phyloP scores from a whole-genome alignment of 2,113 vertebrate genomes.

The Cyanoliseus patagonus region DNA sequence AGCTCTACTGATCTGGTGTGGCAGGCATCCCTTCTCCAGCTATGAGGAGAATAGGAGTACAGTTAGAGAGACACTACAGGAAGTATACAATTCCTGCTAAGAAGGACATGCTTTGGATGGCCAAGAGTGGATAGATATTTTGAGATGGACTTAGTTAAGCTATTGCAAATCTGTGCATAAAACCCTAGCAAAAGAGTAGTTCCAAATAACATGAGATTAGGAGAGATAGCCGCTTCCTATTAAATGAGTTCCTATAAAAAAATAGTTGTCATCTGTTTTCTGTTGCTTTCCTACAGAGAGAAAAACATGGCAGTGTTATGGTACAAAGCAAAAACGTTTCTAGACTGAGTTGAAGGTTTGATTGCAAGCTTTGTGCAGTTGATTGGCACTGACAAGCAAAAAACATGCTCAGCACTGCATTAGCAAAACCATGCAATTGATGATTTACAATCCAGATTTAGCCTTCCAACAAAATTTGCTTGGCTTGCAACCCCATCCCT shows the following conservation, averaged over 20 bases:
- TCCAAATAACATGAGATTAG: not conserved
- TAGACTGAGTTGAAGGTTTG: not conserved
- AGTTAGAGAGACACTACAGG: not conserved
- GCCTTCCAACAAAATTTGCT: not conserved
- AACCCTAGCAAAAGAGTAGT: not conserved
- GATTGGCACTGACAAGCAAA: not conserved
- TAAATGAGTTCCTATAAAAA: not conserved
- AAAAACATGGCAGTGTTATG: not conserved
- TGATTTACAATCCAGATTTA: not conserved
- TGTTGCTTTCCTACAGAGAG: not conserved
- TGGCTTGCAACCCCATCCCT: not conserved
- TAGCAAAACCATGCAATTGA: not conserved
- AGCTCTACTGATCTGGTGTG: not conserved
- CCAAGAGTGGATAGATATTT: not conserved
- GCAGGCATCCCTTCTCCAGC: not conserved
- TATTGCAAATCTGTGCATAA: not conserved
- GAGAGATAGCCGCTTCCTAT: not conserved
- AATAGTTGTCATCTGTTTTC: conserved; percentile 15
- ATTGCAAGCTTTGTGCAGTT: not conserved
- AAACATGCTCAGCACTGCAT: not conserved
- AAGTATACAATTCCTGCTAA: not conserved
- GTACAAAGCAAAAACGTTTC: not conserved
- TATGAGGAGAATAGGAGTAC: not conserved
- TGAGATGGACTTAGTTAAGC: not conserved
- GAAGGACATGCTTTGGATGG: not conserved